Evolutionary conservation across 1,140 invertebrate species (phyloP), one percentile per base, ranked within the genome.

Genomic region (Druon quercuslanigerum): DNA sequence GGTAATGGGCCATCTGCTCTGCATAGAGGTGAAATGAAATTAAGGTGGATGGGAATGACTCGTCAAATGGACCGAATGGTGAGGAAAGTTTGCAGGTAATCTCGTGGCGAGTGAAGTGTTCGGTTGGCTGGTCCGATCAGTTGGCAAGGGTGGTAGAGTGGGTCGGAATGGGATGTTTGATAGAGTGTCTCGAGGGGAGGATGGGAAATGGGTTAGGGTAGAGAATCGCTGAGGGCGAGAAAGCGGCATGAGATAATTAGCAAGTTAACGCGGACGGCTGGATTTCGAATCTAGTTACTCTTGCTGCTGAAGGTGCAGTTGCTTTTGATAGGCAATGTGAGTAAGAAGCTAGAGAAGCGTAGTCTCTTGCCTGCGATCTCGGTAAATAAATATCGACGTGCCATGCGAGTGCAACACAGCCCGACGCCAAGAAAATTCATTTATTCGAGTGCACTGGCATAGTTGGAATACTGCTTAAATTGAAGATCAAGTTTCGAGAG

Each of bases 311-410:
- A 72, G 72, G 54, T 77, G 71, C 70, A 79, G 72, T 54, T 66
- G 76, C 74, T 75, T 84, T 71, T 74, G 76, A 51, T 71, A 78
- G 80, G 71, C 76, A 56, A 51, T 75, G 70, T 60, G 72, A 78
- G 74, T 78, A 75, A 80, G 76, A 77, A 79, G 50, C 46, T 11
- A 19, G 40, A 78, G 77, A 54, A 57, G 66, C 52, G 56, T 51
- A 51, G 54, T 56, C 57, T 72, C 70, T 79, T 70, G 40, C 75
- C 74, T 72, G 66, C 76, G 73, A 74, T 71, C 57, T 76, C 77
- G 56, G 80, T 83, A 82, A 87, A 87, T 84, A 87, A 89, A 86
- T 89, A 89, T 88, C 87, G 82, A 83, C 83, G 80, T 74, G 74
- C 71, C 74, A 75, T 51, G 72, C 51, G 76, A 75, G 80, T 79